Evolutionary conservation across 2,888 invertebrate genomes (phyloP).

Genomic region (Synergus japonicus): DNA sequence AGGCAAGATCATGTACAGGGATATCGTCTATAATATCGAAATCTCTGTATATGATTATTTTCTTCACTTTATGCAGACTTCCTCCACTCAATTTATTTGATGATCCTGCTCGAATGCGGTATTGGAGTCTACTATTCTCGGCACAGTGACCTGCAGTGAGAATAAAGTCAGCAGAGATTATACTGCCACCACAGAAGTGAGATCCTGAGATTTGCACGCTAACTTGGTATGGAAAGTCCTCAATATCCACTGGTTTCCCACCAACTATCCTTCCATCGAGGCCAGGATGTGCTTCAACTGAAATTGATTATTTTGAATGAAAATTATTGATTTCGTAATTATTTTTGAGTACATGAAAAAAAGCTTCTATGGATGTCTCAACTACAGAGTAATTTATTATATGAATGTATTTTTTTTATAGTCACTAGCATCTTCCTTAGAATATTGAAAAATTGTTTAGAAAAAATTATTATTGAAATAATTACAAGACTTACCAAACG

Average conservation of each 20-base stretch:
- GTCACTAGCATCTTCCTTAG: too few relatives aligned
- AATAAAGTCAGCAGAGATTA: not conserved
- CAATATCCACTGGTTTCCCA: slow-evolving; percentile 78
- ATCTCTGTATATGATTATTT: not conserved
- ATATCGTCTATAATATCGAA: not conserved
- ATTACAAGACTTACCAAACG: not conserved
- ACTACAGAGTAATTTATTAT: too few relatives aligned
- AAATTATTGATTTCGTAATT: too few relatives aligned
- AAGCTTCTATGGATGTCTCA: too few relatives aligned
- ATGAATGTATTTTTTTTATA: too few relatives aligned
- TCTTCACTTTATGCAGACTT: not conserved
- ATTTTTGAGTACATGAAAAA: too few relatives aligned
- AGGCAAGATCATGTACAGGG: not conserved
- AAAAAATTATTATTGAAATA: too few relatives aligned
- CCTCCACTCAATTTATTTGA: not conserved
- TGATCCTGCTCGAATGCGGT: not conserved
- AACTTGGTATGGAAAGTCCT: slow-evolving; percentile 78
- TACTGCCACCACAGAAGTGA: not conserved
- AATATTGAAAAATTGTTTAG: too few relatives aligned
- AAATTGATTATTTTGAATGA: not conserved
- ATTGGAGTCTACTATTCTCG: not conserved
- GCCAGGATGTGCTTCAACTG: not conserved
- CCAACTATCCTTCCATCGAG: slow-evolving; percentile 75
- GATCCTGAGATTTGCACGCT: slow-evolving; percentile 74
- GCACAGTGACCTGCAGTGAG: slow-evolving; percentile 1